Percentiles rank a stretch among this genome's conserved stretches.
These are phyloP conservation scores for Leucopsar rothschildi DNA, from an alignment of 2,113 vertebrate species.

Conservation along the genomic window DNA sequence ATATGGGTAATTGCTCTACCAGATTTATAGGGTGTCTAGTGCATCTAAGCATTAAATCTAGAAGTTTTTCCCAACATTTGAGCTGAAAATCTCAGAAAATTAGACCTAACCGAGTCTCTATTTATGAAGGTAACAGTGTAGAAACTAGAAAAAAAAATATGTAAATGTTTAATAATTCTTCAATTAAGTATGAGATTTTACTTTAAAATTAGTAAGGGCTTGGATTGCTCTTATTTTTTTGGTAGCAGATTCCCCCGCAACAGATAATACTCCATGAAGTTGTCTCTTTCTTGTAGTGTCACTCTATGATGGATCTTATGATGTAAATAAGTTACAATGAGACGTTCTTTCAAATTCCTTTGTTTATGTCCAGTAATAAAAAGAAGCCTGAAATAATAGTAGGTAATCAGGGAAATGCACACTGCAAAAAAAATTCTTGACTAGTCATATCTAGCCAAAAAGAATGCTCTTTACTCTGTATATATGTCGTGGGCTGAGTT, in stretches of 20 bases:
- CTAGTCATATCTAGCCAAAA: neutral
- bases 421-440: neutral
- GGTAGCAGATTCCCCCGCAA: neutral
- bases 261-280: neutral
- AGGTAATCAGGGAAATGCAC: neutral
- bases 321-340: neutral
- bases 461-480: neutral
- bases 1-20: neutral
- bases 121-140: neutral
- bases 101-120: neutral
- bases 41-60: neutral
- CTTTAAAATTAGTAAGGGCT: neutral
- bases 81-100: neutral
- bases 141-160: neutral
- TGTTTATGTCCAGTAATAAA: neutral
- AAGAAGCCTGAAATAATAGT: neutral
- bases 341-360: neutral
- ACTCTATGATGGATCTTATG: neutral
- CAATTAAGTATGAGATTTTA: neutral
- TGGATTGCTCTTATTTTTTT: neutral
- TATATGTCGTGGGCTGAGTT: neutral
- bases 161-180: neutral
- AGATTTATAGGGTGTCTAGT: neutral
- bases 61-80: neutral
- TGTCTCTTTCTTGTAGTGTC: neutral